Evolutionary conservation across 2,888 invertebrate species (phyloP).

Genomic region (Poecilus cupreus): DNA sequence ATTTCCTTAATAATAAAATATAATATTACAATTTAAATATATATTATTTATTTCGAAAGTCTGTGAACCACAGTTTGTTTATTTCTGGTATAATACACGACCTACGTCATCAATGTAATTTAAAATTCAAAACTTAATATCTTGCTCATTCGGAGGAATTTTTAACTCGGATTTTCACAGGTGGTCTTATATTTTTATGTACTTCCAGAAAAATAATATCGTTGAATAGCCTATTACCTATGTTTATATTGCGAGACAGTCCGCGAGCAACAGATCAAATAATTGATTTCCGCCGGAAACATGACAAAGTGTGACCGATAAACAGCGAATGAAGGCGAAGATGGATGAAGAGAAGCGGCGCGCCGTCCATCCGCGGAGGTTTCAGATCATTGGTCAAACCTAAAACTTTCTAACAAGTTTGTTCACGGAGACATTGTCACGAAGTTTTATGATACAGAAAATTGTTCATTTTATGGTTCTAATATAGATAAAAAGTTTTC

Average conservation of each 20-base stretch:
- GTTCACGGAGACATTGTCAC: conserved; percentile 46
- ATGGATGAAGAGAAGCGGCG: neutral
- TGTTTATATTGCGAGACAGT: neutral
- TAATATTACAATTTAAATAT: no score
- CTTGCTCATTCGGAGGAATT: no score
- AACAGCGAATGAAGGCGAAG: neutral
- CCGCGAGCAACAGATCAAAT: conserved; percentile 5
- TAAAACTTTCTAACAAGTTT: conserved; percentile 49
- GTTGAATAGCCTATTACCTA: no score
- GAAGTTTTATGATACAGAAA: conserved; percentile 54
- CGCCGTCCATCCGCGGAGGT: neutral
- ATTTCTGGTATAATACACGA: no score
- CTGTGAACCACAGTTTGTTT: no score
- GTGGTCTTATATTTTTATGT: no score
- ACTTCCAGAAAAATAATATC: no score
- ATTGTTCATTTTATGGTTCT: conserved; percentile 50
- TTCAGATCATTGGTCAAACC: conserved; percentile 50
- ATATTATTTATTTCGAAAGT: no score
- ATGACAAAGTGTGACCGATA: conserved; percentile 20
- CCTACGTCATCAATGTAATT: no score
- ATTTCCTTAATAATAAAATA: no score
- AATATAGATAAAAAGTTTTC: conserved; percentile 52
- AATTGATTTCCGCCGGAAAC: neutral
- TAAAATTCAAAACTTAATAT: no score
- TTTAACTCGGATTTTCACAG: no score